Base-by-base conservation (phyloP, 2,888 invertebrate species). In the Opisthograptis luteolata region DNA sequence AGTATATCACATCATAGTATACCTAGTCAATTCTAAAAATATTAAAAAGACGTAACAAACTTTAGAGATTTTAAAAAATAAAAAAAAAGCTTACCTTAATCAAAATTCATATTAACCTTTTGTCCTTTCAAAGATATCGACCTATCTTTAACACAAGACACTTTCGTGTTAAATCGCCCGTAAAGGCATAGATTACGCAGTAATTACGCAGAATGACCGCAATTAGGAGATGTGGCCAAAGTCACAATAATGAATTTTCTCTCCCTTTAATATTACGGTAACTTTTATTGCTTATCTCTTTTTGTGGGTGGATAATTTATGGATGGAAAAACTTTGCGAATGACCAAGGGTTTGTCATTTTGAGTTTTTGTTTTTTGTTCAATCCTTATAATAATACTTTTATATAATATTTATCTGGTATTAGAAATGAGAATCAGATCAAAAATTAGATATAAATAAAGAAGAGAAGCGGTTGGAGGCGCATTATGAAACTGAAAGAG, bases 161-260 rank as follows among this genome's bases (percentile, higher is more conserved):
- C 30, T 45, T 45, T 47, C 27, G 19, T 41, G 55, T 52, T 58
- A 49, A 58, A 60, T 58, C 50, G 55, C 27, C 40, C 41, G 55
- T 48, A 35, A 47, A 49, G 43, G 54, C 44, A 51, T 54, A 54
- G 53, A 57, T 58, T 55, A 57, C 27, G 20, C 47, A 24, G 58
- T 54, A 58, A 58, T 58, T 57, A 50, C 43, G 43, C 48, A 34
- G 46, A 58, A 60, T 58, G 57, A 58, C 60, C 53, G 53, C 58
- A 53, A 55, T 55, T 58, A 58, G 28, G 35, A 41, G 45, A 34
- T 42, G 42, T 54, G 34, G 44, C 40, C 36, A 28, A 44, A 47
- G 52, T 47, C 42, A 32, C 35, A 39, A 54, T 51, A 49, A 49
- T 51, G 37, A 53, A 50, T 56, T 49, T 46, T 44, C 24, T 43